phyloP scores from a whole-genome alignment of 2,888 invertebrate genomes.

The Pherbina coryleti region DNA sequence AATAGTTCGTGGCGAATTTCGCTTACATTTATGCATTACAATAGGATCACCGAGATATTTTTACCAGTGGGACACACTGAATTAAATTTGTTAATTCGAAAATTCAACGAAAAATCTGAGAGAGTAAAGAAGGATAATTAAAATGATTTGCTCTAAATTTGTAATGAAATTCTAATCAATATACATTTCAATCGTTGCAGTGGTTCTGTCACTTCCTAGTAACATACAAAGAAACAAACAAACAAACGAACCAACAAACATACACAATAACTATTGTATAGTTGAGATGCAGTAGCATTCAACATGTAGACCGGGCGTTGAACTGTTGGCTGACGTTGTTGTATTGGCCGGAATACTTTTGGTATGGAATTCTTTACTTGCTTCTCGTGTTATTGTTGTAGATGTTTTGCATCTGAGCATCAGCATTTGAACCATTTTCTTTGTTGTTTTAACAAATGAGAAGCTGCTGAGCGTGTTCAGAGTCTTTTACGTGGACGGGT shows the following conservation, averaged over 20 bases:
- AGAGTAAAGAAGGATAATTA: not conserved
- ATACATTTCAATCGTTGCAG: too few relatives aligned
- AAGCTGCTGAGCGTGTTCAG: slow-evolving; percentile 20
- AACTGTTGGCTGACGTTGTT: slow-evolving; percentile 43
- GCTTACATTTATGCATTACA: too few relatives aligned
- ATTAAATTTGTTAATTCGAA: too few relatives aligned
- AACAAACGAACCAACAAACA: not conserved
- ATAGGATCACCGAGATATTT: too few relatives aligned
- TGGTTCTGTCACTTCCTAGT: too few relatives aligned
- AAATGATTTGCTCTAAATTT: not conserved
- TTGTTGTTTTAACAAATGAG: slow-evolving; percentile 38
- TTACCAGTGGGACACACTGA: too few relatives aligned
- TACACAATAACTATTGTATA: not conserved
- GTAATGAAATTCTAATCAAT: too few relatives aligned
- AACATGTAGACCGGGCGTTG: slow-evolving; percentile 53
- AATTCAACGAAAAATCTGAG: too few relatives aligned
- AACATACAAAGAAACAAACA: not conserved
- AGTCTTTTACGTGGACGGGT: slow-evolving; percentile 38
- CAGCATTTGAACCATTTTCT: slow-evolving; percentile 51
- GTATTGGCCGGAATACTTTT: slow-evolving; percentile 51
- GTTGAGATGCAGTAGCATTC: slow-evolving; percentile 10
- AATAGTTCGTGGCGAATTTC: too few relatives aligned
- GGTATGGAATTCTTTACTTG: slow-evolving; percentile 34
- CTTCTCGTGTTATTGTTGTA: slow-evolving; percentile 43
- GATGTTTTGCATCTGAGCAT: slow-evolving; percentile 46